phyloP scores from a whole-genome alignment of 2,888 invertebrate species.

The Pseudococcus viburni region DNA sequence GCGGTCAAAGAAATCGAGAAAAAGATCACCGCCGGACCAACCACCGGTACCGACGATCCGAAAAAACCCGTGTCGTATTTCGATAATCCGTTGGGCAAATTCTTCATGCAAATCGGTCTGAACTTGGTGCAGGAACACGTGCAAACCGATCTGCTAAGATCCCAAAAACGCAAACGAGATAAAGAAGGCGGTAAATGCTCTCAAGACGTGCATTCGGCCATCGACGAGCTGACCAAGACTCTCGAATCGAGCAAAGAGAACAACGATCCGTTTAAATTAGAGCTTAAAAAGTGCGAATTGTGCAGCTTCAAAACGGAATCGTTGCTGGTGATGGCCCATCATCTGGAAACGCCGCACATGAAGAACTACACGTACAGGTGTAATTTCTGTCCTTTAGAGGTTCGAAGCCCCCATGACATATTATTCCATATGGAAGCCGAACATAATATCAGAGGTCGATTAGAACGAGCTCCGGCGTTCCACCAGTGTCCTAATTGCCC shows the following conservation, averaged over 20 bases:
- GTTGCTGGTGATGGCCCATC: slow-evolving; percentile 85
- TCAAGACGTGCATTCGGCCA: slow-evolving; percentile 81
- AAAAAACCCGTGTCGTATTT: slow-evolving; percentile 77
- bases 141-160: slow-evolving; percentile 90
- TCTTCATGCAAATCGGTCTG: slow-evolving; percentile 91
- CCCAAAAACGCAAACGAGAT: slow-evolving; percentile 87
- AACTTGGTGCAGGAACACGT: slow-evolving; percentile 94
- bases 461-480: slow-evolving; percentile 88
- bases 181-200: slow-evolving; percentile 79
- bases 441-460: slow-evolving; percentile 86
- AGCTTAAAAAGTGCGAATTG: slow-evolving; percentile 86
- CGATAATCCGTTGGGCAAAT: slow-evolving; percentile 88
- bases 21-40: slow-evolving; percentile 61
- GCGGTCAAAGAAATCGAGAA: slow-evolving; percentile 68
- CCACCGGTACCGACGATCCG: slow-evolving; percentile 67
- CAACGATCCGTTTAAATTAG: slow-evolving; percentile 84
- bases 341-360: slow-evolving; percentile 93
- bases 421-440: slow-evolving; percentile 92
- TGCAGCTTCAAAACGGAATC: slow-evolving; percentile 94
- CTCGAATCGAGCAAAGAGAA: slow-evolving; percentile 89
- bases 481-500: slow-evolving; percentile 95
- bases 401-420: slow-evolving; percentile 89
- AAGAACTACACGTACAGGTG: slow-evolving; percentile 88
- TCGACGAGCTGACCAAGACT: slow-evolving; percentile 86
- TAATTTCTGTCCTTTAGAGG: slow-evolving; percentile 86